Percentiles rank a stretch among this genome's conserved stretches.
These are phyloP conservation scores for Pocillopora grandis DNA, from an alignment of 92 coral and sea anemone genomes.

Conservation along the genomic window DNA sequence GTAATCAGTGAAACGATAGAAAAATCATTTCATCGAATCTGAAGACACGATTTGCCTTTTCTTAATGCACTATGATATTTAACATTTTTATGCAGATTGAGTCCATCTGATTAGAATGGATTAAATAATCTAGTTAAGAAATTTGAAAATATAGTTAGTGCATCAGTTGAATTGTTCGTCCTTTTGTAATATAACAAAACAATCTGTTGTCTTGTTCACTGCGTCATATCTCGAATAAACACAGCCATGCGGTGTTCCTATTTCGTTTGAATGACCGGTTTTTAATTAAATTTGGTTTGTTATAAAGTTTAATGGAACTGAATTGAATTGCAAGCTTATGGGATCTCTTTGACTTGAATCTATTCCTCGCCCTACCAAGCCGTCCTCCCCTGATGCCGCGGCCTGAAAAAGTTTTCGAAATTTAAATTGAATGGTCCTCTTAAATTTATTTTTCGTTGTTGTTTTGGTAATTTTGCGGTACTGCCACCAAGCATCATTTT, in stretches of 20 bases:
- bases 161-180: background rate
- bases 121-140: too few species aligned
- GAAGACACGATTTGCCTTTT: background rate
- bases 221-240: constrained; percentile 17
- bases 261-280: background rate
- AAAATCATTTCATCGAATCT: background rate
- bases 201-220: background rate
- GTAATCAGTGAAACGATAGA: background rate
- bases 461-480: too few species aligned
- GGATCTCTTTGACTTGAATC: too few species aligned
- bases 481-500: too few species aligned
- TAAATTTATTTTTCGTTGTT: too few species aligned
- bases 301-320: too few species aligned
- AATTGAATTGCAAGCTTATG: too few species aligned
- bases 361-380: too few species aligned
- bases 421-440: too few species aligned
- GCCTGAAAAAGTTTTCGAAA: too few species aligned
- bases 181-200: constrained; percentile 1
- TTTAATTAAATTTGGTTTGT: too few species aligned
- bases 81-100: background rate
- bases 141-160: background rate
- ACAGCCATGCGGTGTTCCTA: background rate
- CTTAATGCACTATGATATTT: constrained; percentile 1
- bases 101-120: background rate
- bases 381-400: too few species aligned